Evolutionary conservation across 2,888 invertebrate species (phyloP).

Genomic region (Torymus tubicola): DNA sequence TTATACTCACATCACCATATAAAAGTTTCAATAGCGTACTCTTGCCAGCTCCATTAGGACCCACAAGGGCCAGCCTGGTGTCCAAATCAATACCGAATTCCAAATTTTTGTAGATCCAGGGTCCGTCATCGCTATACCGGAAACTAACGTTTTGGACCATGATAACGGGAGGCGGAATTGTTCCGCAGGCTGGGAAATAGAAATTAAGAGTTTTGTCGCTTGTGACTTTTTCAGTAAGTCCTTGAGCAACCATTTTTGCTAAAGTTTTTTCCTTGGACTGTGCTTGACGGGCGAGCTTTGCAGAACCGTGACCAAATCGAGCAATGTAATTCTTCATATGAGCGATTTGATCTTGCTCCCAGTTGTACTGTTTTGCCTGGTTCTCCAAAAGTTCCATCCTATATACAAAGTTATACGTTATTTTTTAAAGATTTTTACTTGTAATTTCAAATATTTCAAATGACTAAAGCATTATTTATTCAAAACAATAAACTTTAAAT

Average conservation of each 20-base stretch:
- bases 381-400: slow-evolving; percentile 96
- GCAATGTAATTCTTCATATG: slow-evolving; percentile 99
- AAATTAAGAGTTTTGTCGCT: slow-evolving; percentile 95
- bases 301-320: slow-evolving; percentile 99
- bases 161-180: slow-evolving; percentile 98
- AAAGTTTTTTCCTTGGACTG: slow-evolving; percentile 99
- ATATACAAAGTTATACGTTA: background rate
- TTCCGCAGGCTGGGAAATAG: slow-evolving; percentile 95
- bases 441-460: background rate
- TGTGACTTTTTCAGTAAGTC: slow-evolving; percentile 95
- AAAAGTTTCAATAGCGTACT: slow-evolving; percentile 97
- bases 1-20: slow-evolving; percentile 88
- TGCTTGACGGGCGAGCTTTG: slow-evolving; percentile 98
- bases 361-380: slow-evolving; percentile 99
- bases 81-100: slow-evolving; percentile 99
- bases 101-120: slow-evolving; percentile 96
- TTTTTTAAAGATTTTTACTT: background rate
- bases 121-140: slow-evolving; percentile 90
- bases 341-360: slow-evolving; percentile 99
- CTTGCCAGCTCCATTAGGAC: slow-evolving; percentile 99
- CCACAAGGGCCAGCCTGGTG: slow-evolving; percentile 95
- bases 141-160: slow-evolving; percentile 99
- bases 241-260: slow-evolving; percentile 99
- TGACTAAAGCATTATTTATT: background rate
- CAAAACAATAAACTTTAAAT: background rate